phyloP scores from a whole-genome alignment of 2,888 invertebrate genomes.

The Coenonympha glycerion region DNA sequence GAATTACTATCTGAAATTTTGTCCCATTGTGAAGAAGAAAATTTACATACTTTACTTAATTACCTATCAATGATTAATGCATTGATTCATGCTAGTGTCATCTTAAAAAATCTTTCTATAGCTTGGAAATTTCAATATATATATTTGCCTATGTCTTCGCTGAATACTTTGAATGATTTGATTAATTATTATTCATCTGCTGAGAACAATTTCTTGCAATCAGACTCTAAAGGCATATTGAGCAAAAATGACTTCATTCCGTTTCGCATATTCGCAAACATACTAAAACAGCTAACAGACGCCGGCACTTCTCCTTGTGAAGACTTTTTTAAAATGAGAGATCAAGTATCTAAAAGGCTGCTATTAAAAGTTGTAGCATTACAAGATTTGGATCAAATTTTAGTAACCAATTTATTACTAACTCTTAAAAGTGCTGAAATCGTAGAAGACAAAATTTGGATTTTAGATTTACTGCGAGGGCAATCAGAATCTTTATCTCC shows the following conservation, averaged over 20 bases:
- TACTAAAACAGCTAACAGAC: conserved; percentile 31
- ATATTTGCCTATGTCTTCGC: conserved; percentile 60
- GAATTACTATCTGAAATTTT: conserved; percentile 52
- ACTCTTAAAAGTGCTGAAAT: conserved; percentile 42
- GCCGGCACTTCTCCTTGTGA: conserved; percentile 23
- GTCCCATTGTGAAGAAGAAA: conserved; percentile 52
- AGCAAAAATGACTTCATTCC: conserved; percentile 55
- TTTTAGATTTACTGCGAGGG: conserved; percentile 51
- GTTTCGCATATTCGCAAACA: conserved; percentile 48
- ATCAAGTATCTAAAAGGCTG: conserved; percentile 44
- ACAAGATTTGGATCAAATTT: conserved; percentile 58
- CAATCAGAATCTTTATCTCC: conserved; percentile 53
- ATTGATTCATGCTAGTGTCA: conserved; percentile 50
- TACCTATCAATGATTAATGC: conserved; percentile 50
- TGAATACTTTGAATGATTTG: conserved; percentile 52
- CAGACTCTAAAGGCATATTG: conserved; percentile 32
- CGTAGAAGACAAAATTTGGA: conserved; percentile 39
- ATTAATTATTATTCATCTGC: conserved; percentile 44
- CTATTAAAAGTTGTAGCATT: conserved; percentile 49
- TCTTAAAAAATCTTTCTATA: conserved; percentile 57
- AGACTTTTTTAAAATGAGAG: conserved; percentile 34
- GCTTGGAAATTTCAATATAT: conserved; percentile 69
- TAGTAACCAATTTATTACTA: conserved; percentile 52
- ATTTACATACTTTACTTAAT: conserved; percentile 50
- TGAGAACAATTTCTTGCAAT: conserved; percentile 22